A percentile compares a stretch with the other conserved stretches of the same genome.
phyloP scores from a whole-genome alignment of 2,797 vertebrate genomes.

The Enoplosus armatus region DNA sequence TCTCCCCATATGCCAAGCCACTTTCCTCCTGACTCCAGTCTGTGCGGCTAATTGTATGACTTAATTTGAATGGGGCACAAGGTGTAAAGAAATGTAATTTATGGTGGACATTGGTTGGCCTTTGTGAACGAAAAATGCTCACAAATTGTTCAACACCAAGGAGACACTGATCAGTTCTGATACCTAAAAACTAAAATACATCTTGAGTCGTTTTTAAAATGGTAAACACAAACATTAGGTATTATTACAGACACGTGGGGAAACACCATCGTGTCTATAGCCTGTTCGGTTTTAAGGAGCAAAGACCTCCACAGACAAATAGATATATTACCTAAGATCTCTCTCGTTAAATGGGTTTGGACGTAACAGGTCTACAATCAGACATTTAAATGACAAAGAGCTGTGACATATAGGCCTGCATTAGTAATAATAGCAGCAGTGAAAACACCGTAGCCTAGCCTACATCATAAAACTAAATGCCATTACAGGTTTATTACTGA shows the following conservation, averaged over 20 bases:
- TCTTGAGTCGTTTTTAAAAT: not conserved
- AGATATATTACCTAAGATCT: not conserved
- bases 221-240: not conserved
- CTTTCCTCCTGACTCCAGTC: constrained; percentile 42
- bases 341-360: not conserved
- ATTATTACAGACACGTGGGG: not conserved
- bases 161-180: not conserved
- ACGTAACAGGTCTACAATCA: constrained; percentile 3
- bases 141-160: not conserved
- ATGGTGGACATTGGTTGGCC: not conserved
- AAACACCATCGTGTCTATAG: not conserved
- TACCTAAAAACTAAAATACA: not conserved
- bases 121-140: not conserved
- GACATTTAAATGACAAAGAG: constrained; percentile 15
- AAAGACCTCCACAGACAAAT: not conserved
- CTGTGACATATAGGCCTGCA: constrained; percentile 8
- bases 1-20: constrained; percentile 62
- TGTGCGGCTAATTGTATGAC: constrained; percentile 41
- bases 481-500: constrained; percentile 32
- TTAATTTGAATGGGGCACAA: constrained; percentile 29
- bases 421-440: constrained; percentile 8
- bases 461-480: constrained; percentile 32
- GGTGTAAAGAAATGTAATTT: constrained; percentile 16
- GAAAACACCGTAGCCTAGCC: not conserved
- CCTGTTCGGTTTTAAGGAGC: not conserved